Evolutionary conservation across 2,797 vertebrate species (phyloP).

Genomic region (Syndactyla subalaris): DNA sequence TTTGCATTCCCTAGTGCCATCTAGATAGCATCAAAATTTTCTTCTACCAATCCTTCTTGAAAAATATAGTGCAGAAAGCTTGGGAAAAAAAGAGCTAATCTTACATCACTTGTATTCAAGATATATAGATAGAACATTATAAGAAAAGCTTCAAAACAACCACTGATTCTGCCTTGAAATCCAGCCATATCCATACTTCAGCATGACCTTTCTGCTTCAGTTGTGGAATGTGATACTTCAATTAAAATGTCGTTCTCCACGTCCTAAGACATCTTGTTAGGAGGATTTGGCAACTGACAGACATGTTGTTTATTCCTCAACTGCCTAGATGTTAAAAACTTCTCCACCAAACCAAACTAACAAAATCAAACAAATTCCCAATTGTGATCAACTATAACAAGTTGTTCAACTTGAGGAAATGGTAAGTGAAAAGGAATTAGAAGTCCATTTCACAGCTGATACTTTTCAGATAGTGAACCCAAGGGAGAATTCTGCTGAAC

Average conservation of each 20-base stretch:
- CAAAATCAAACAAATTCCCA: not conserved
- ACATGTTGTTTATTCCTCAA: conserved; percentile 15
- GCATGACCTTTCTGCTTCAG: not conserved
- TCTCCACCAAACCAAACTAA: conserved; percentile 32
- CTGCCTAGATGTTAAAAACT: conserved; percentile 6
- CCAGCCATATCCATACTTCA: not conserved
- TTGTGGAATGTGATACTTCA: not conserved
- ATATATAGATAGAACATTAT: not conserved
- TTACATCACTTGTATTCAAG: not conserved
- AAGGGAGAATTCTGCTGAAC: not conserved
- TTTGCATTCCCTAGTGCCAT: not conserved
- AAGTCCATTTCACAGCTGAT: not conserved
- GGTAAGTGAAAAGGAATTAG: not conserved
- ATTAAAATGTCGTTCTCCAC: not conserved
- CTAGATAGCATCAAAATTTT: not conserved
- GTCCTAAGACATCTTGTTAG: not conserved
- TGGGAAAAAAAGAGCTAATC: not conserved
- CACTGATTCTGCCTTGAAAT: not conserved
- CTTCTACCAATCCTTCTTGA: not conserved
- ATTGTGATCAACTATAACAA: not conserved
- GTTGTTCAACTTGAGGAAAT: not conserved
- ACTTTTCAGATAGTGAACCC: not conserved
- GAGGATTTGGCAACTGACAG: conserved; percentile 17
- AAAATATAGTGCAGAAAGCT: not conserved
- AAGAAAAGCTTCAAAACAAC: not conserved